Evolutionary conservation across 2,113 vertebrate genomes (phyloP).

Genomic region (Cryptotis parvus): DNA sequence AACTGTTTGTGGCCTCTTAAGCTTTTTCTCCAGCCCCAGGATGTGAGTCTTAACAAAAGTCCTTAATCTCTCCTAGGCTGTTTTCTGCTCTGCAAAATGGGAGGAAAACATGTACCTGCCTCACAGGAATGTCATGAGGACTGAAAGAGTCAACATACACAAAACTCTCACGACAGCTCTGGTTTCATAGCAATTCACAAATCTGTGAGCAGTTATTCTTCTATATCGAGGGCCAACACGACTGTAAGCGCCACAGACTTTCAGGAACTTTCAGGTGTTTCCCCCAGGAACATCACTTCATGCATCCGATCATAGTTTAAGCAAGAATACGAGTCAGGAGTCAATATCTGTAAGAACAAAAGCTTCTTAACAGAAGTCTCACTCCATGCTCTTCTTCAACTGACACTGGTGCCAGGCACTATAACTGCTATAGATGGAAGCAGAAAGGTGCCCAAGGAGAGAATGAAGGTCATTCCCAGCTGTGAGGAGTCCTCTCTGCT

Average conservation of each 20-base stretch:
- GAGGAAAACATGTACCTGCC: not conserved
- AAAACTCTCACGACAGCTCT: not conserved
- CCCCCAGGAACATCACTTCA: not conserved
- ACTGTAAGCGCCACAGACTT: not conserved
- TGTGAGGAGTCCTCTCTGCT: not conserved
- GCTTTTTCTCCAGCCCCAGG: too few relatives aligned
- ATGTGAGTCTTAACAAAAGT: not conserved
- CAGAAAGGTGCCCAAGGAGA: not conserved
- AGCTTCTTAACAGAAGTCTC: not conserved
- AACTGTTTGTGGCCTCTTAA: too few relatives aligned
- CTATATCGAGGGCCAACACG: not conserved
- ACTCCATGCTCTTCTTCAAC: not conserved
- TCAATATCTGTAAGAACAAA: not conserved
- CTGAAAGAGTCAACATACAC: not conserved
- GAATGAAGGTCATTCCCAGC: not conserved
- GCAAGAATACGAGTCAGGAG: not conserved
- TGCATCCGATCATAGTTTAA: not conserved
- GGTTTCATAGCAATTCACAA: not conserved
- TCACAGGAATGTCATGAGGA: not conserved
- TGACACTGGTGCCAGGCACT: rapidly evolving
- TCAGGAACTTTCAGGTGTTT: not conserved
- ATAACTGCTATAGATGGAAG: not conserved
- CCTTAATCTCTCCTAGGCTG: not conserved
- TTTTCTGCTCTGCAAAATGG: not conserved
- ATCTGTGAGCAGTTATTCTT: not conserved